Evolutionary conservation across 2,113 vertebrate genomes (phyloP).

Genomic region (Sciurus niger): DNA sequence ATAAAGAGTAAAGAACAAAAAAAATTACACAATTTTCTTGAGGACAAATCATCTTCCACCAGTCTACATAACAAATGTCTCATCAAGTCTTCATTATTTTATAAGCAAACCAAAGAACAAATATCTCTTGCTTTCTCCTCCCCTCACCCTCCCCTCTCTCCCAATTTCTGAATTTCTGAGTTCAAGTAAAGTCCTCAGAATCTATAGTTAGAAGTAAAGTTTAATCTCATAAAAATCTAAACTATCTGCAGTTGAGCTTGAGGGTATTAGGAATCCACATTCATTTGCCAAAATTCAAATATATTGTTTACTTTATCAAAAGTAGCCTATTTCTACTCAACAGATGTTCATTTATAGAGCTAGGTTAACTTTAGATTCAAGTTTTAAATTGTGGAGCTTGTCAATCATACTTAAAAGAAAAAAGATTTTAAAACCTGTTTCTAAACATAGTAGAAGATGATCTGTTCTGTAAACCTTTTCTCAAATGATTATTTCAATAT

Average conservation of each 20-base stretch:
- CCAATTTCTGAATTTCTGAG: background rate
- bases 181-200: conserved; percentile 30
- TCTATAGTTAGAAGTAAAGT: conserved; percentile 47
- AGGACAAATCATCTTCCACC: background rate
- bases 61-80: background rate
- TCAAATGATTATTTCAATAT: background rate
- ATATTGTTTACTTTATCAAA: conserved; percentile 63
- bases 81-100: background rate
- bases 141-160: background rate
- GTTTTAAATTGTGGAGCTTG: conserved; percentile 14
- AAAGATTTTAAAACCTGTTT: conserved; percentile 22
- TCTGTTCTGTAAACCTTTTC: background rate
- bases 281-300: conserved; percentile 70
- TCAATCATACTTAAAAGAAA: conserved; percentile 1
- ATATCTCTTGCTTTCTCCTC: background rate
- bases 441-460: background rate
- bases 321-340: conserved; percentile 17
- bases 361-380: conserved; percentile 47
- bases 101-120: background rate
- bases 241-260: conserved; percentile 27
- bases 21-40: background rate
- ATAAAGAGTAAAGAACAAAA: background rate
- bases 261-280: conserved; percentile 23
- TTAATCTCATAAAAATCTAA: conserved; percentile 55
- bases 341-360: conserved; percentile 33